Evolutionary conservation across 2,797 vertebrate species (phyloP).

Genomic region (Cygnus olor): DNA sequence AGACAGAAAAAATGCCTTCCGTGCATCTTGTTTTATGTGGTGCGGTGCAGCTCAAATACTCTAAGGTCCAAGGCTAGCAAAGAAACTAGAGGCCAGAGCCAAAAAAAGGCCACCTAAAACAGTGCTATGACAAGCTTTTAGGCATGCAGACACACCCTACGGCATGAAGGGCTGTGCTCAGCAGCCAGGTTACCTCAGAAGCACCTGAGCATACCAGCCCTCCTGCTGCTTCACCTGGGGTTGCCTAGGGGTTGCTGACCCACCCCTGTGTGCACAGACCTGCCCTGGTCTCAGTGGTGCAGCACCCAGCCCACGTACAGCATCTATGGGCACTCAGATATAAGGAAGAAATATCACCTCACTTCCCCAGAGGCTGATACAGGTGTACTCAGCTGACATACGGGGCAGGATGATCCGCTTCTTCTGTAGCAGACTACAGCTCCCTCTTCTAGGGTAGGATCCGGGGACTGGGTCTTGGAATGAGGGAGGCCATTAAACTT

Average conservation of each 20-base stretch:
- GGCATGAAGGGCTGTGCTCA: fast-evolving
- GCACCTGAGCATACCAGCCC: neutral
- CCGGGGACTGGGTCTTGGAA: neutral
- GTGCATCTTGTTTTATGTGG: neutral
- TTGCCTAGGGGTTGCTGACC: neutral
- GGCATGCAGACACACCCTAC: neutral
- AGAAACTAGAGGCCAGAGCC: neutral
- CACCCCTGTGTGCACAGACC: neutral
- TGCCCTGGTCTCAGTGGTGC: fast-evolving
- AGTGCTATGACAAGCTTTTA: neutral
- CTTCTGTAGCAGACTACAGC: neutral
- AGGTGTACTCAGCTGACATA: neutral
- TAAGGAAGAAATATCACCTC: neutral
- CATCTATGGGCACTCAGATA: neutral
- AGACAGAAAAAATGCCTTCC: neutral
- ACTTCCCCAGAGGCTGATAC: neutral
- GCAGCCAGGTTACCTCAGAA: neutral
- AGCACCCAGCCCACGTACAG: neutral
- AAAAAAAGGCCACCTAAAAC: neutral
- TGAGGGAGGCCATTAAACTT: neutral
- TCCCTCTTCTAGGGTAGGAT: neutral
- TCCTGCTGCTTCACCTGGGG: neutral
- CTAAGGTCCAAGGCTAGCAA: neutral
- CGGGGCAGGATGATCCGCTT: neutral
- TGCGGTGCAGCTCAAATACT: neutral